Evolutionary conservation across 2,888 invertebrate species (phyloP).

Genomic region (Papilio elwesi): DNA sequence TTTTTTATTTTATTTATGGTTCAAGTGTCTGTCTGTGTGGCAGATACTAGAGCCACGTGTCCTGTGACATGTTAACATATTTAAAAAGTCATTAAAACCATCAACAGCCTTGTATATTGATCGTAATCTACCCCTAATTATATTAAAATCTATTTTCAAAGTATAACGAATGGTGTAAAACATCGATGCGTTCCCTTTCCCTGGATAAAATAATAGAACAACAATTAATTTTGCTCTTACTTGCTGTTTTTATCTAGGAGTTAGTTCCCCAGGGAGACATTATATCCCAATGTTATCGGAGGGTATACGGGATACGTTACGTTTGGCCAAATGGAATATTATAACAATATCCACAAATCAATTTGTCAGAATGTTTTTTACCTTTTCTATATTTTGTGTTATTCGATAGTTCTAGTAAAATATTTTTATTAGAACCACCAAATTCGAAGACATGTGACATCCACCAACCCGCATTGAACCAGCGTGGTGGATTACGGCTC

Average conservation of each 20-base stretch:
- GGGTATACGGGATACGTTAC: not conserved
- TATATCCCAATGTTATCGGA: constrained; percentile 4
- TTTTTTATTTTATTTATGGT: too few species aligned
- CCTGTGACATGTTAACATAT: too few species aligned
- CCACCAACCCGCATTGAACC: too few species aligned
- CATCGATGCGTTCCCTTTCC: not conserved
- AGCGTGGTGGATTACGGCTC: too few species aligned
- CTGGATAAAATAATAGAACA: not conserved
- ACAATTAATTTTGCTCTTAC: constrained; percentile 7
- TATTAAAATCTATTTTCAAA: too few species aligned
- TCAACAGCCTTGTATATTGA: too few species aligned
- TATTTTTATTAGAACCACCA: too few species aligned
- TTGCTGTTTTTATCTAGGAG: not conserved
- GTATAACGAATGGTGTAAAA: not conserved
- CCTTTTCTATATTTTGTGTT: not conserved
- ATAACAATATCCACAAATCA: not conserved
- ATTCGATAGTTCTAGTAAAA: not conserved
- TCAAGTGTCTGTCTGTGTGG: too few species aligned
- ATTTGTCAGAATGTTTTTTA: not conserved
- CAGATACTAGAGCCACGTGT: too few species aligned
- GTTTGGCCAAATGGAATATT: not conserved
- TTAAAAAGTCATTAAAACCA: too few species aligned
- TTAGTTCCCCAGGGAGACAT: not conserved
- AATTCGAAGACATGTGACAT: too few species aligned
- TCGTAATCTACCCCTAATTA: too few species aligned